Evolutionary conservation across 1,140 invertebrate genomes (phyloP).

Genomic region (Aethina tumida): DNA sequence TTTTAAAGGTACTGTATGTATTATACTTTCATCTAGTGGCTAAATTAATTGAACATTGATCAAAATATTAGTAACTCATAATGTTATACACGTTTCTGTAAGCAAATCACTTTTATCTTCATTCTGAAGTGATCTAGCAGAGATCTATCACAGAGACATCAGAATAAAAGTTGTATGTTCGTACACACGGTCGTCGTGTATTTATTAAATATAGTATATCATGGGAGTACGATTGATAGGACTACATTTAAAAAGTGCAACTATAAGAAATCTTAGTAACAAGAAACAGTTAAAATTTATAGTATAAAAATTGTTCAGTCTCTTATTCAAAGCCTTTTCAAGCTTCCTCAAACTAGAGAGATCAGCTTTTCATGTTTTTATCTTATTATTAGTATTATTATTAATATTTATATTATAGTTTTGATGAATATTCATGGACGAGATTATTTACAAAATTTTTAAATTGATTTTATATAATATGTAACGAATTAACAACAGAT

Average conservation of each 20-base stretch:
- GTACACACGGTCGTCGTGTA: background rate
- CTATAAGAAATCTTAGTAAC: conserved; percentile 13
- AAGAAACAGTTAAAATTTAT: conserved; percentile 18
- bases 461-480: background rate
- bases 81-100: no score
- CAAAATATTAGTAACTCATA: no score
- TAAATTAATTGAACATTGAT: no score
- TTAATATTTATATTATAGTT: conserved; percentile 4
- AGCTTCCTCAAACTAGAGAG: conserved; percentile 11
- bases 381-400: conserved; percentile 5
- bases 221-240: no score
- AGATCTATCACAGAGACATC: conserved; percentile 23
- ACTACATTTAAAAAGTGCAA: conserved; percentile 14
- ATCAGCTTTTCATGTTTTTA: conserved; percentile 6
- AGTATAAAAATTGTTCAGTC: conserved; percentile 38
- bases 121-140: conserved; percentile 11
- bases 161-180: conserved; percentile 3
- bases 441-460: conserved; percentile 9
- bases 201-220: no score
- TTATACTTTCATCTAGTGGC: no score
- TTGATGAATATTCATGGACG: conserved; percentile 12
- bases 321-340: conserved; percentile 31
- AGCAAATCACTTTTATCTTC: no score
- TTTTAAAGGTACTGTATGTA: no score
- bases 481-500: background rate